These are phyloP conservation scores for Oscheius onirici DNA, from an alignment of 2,888 invertebrate genomes.

Conservation along the genomic window DNA sequence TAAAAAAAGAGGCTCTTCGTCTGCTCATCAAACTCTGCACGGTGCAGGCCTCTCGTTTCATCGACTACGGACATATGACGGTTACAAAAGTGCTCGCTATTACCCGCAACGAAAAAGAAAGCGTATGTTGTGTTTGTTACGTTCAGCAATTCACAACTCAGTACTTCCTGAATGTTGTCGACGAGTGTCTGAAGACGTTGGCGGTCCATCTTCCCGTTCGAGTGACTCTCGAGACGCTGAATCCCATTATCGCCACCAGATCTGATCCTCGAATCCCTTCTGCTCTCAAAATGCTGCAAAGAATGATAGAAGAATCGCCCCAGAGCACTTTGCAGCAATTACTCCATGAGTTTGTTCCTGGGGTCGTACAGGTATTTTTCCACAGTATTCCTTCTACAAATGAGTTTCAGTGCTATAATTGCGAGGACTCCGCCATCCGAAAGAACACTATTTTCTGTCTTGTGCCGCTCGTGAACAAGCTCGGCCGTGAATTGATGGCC, in stretches of 20 bases:
- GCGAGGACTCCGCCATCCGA: slow-evolving; percentile 84
- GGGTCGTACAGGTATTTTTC: slow-evolving; percentile 82
- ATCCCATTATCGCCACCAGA: slow-evolving; percentile 81
- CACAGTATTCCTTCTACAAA: not conserved
- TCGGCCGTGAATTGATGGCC: slow-evolving; percentile 81
- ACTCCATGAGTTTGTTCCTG: slow-evolving; percentile 85
- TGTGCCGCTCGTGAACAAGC: slow-evolving; percentile 88
- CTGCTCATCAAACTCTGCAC: slow-evolving; percentile 33
- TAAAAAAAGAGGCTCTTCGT: slow-evolving; percentile 25
- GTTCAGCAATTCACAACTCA: slow-evolving; percentile 6
- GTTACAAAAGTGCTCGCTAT: slow-evolving; percentile 88
- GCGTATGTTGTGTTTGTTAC: not conserved
- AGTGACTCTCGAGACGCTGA: slow-evolving; percentile 81
- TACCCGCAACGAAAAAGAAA: slow-evolving; percentile 9
- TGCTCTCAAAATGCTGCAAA: slow-evolving; percentile 83
- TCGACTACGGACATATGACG: slow-evolving; percentile 88
- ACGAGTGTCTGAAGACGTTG: slow-evolving; percentile 82
- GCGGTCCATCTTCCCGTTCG: slow-evolving; percentile 85
- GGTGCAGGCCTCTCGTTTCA: slow-evolving; percentile 80
- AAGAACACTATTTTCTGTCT: slow-evolving; percentile 97
- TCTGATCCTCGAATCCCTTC: slow-evolving; percentile 84
- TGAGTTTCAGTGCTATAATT: slow-evolving; percentile 23
- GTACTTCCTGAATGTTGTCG: slow-evolving; percentile 79
- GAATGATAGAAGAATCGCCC: slow-evolving; percentile 37
- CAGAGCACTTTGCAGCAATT: slow-evolving; percentile 76